Conservation (phyloP, 2,113 vertebrate genomes). For the Cricetomys ansorgei region DNA sequence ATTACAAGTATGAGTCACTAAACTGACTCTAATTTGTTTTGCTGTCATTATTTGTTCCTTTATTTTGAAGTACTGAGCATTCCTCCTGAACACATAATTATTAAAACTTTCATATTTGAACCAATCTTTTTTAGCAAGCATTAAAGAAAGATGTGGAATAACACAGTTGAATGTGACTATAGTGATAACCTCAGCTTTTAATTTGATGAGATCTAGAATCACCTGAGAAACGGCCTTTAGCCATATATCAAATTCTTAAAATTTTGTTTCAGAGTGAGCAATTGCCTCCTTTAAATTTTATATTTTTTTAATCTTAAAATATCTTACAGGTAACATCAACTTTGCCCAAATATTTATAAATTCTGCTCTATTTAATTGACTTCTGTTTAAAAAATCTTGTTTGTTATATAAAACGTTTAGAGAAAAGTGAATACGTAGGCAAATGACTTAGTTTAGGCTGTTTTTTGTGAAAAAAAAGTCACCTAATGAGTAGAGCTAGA, state of each 20-base stretch:
- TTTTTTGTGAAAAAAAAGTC: not conserved
- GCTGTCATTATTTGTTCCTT: not conserved
- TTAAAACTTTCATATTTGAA: not conserved
- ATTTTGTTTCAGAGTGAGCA: no score
- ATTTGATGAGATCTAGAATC: not conserved
- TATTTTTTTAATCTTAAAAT: not conserved
- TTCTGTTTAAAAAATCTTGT: not conserved
- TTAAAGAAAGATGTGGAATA: not conserved
- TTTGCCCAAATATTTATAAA: not conserved
- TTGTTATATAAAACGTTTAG: not conserved
- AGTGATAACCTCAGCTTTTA: not conserved
- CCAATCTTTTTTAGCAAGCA: not conserved
- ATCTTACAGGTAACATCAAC: not conserved
- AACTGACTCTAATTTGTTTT: not conserved
- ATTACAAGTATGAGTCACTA: not conserved
- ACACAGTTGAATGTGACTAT: not conserved
- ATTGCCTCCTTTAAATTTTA: not conserved
- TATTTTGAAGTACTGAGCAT: not conserved
- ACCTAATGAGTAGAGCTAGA: not conserved
- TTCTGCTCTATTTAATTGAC: not conserved
- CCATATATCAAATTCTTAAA: no score
- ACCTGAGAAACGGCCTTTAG: not conserved
- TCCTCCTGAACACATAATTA: not conserved
- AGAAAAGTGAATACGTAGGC: not conserved
- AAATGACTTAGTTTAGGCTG: not conserved